A percentile compares a stretch with the other conserved stretches of the same genome.
Conservation (phyloP, 2,888 invertebrate genomes). For the Keiferia lycopersicella region DNA sequence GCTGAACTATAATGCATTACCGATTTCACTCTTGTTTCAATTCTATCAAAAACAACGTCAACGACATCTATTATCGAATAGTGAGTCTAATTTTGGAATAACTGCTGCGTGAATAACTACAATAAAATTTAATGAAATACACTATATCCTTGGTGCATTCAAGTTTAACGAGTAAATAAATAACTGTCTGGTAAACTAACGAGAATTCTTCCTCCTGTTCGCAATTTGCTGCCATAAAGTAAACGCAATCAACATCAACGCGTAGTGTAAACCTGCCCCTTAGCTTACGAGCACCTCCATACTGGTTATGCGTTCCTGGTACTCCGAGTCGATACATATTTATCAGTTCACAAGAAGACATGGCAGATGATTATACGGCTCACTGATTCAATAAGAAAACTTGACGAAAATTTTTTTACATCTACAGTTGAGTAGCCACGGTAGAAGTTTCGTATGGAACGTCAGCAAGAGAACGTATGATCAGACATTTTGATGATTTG, state of each 20-base stretch:
- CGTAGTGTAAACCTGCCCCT: not conserved
- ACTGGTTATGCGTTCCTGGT: slow-evolving; percentile 41
- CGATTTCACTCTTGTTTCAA: no score
- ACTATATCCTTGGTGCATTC: no score
- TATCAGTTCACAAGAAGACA: slow-evolving; percentile 57
- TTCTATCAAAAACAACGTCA: no score
- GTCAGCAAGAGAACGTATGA: no score
- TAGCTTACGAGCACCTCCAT: slow-evolving; percentile 1
- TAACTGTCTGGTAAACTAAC: slow-evolving; percentile 4
- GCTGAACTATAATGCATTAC: no score
- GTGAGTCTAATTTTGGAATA: no score
- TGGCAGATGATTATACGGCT: slow-evolving; percentile 38
- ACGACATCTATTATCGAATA: no score
- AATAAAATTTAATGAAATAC: no score
- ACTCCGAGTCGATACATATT: slow-evolving; percentile 64
- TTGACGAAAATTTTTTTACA: not conserved
- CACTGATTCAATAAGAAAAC: slow-evolving; percentile 21
- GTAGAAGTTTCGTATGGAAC: no score
- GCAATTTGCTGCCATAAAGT: slow-evolving; percentile 39
- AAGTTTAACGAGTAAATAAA: not conserved
- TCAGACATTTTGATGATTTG: no score
- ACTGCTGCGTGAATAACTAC: no score
- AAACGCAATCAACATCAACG: slow-evolving; percentile 27
- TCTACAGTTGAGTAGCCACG: no score
- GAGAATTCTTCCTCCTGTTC: slow-evolving; percentile 12